Evolutionary conservation across 2,113 vertebrate species (phyloP), one percentile per base, ranked within the genome.

Genomic region (Sciurus niger): DNA sequence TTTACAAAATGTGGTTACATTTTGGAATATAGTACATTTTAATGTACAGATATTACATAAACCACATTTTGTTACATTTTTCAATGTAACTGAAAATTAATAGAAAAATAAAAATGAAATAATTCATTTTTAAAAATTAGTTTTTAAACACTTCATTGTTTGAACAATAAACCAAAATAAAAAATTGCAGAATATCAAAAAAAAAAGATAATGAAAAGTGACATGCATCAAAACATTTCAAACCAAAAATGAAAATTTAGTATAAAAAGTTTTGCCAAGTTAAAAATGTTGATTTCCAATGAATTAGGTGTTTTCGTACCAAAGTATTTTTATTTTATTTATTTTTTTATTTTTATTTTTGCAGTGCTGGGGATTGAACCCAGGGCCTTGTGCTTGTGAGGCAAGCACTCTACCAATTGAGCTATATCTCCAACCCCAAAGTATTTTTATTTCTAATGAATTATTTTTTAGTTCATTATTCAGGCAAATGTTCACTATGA

Each of bases 211-310:
- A 60, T 67, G 9, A 92, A 76, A 86, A 86, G 28, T 4, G 48
- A 1, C 73, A 34, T 68, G 32, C 8, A 78, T 65, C 13, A 86
- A 73, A 94, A 85, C 4, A 68, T 79, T 90, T 84, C 46, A 84
- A 94, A 70, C 6, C 22, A 65, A 48, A 67, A 34, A 43, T 28
- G 3, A 40, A 40, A 34, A 43, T 28, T 13, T 10, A 37, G 85
- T 70, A 37, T 14, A 89, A 25, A 89, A 80, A 63, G 46, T 58
- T 89, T 51, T 60, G 10, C 5, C 18, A 6, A 16, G 76, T 70
- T 70, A 82, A 48, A 89, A 84, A 37, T 11, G 60, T 55, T 63
- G 51, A 82, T 76, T 92, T 89, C 30, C 80, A 80, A 80, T 90
- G 2, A 72, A 67, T 55, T 93, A 34, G 16, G 4, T 53, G 77